Evolutionary conservation across 2,113 vertebrate species (phyloP), one percentile per base, ranked within the genome.

Genomic region (Ivindomyrus marchei): DNA sequence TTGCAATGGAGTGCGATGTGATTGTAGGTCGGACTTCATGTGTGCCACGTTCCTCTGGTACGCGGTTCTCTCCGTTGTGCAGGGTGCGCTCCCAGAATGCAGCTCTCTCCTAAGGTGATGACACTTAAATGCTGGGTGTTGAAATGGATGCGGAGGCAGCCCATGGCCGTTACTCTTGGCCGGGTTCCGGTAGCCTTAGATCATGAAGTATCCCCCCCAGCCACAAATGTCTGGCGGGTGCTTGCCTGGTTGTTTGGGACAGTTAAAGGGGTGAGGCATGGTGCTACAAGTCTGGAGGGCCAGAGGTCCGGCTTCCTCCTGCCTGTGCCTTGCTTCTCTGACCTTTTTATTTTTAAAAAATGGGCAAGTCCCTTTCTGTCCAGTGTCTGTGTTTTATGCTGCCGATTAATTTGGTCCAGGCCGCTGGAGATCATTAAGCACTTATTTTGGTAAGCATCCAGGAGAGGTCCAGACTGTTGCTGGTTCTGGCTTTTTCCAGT

Each of bases 401-500:
- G 90, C 87, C 39, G 49, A 36, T 80, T 90, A 88, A 90, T 90
- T 91, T 85, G 36, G 50, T 36, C 84, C 50, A 84, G 91, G 21
- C 84, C 58, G 36, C 31, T 89, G 90, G 46, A 91, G 90, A 89
- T 88, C 89, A 91, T 58, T 74, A 88, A 88, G 42, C 27, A 39
- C 9, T 87, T 85, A 36, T 84, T 24, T 47, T 70, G 84, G 50
- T 50, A 39, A 87, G 45, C 84, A 49, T 56, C 53, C 89, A 90
- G 27, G 27, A 58, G 49, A 36, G 47, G 7, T 46, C 46, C 56
- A 6, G 13, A 15, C 46, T 56, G 49, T 10, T 39, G 9, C 70
- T 42, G 70, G 39, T 83, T 83, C 31, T 6, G 1, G 83, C 27
- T 70, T 70, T 85, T 24, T 47, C 45, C 21, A 21, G 42, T 6